Conservation (phyloP, 1,140 invertebrate species). For the Brachionus koreanus region DNA sequence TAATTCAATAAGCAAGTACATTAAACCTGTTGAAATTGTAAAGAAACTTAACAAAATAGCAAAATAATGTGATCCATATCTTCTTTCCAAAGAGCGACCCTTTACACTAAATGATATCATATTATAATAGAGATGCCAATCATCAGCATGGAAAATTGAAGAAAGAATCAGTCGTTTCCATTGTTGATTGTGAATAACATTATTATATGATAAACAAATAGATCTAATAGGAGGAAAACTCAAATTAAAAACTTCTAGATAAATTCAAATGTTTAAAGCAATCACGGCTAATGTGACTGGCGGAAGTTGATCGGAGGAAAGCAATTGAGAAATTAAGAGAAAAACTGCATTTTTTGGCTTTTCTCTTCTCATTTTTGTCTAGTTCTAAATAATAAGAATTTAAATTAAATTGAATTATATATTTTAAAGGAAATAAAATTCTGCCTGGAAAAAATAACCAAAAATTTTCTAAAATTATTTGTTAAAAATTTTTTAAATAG, state of each 20-base stretch:
- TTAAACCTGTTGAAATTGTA: slow-evolving; percentile 61
- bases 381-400: not conserved
- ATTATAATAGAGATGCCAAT: slow-evolving; percentile 72
- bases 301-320: not conserved
- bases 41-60: slow-evolving; percentile 62
- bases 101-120: slow-evolving; percentile 70
- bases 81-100: slow-evolving; percentile 62
- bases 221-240: not conserved
- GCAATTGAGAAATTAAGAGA: not conserved
- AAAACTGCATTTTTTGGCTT: slow-evolving; percentile 38
- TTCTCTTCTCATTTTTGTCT: slow-evolving; percentile 39
- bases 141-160: slow-evolving; percentile 67
- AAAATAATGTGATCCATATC: slow-evolving; percentile 64
- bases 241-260: slow-evolving; percentile 14
- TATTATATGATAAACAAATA: slow-evolving; percentile 19
- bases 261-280: slow-evolving; percentile 13
- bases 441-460: too few relatives aligned
- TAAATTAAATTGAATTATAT: not conserved
- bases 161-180: slow-evolving; percentile 65
- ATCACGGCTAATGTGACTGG: slow-evolving; percentile 28
- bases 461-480: too few relatives aligned
- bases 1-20: slow-evolving; percentile 61
- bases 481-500: too few relatives aligned
- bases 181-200: slow-evolving; percentile 56
- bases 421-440: too few relatives aligned